Conservation (phyloP, 2,113 vertebrate genomes). For the Aptenodytes patagonicus region DNA sequence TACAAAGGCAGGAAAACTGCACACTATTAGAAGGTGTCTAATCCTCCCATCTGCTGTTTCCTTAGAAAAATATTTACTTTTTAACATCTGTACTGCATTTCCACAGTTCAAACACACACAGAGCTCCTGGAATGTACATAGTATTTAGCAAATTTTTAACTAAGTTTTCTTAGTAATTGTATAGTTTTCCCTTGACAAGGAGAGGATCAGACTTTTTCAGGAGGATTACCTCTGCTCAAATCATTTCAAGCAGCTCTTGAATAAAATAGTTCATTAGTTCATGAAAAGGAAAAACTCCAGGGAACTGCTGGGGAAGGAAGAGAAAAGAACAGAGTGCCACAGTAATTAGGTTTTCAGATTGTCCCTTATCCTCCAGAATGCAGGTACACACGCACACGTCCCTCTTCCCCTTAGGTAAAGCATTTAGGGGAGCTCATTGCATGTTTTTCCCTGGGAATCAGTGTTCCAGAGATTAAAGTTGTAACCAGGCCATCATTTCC, state of each 20-base stretch:
- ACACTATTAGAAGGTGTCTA: constrained; percentile 62
- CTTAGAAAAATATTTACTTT: constrained; percentile 77
- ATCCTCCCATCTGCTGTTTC: constrained; percentile 65
- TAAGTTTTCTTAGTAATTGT: constrained; percentile 73
- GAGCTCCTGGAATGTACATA: constrained; percentile 62
- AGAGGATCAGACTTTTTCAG: constrained; percentile 64
- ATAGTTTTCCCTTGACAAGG: constrained; percentile 66
- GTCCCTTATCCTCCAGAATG: constrained; percentile 35
- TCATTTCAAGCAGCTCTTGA: constrained; percentile 67
- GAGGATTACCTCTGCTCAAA: constrained; percentile 70
- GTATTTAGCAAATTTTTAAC: constrained; percentile 69
- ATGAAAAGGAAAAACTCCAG: constrained; percentile 70
- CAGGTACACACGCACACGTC: constrained; percentile 19
- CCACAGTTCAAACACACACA: constrained; percentile 67
- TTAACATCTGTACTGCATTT: constrained; percentile 74
- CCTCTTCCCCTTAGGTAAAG: constrained; percentile 46
- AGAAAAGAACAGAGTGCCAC: constrained; percentile 39
- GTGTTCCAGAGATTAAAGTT: background rate
- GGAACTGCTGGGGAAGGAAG: constrained; percentile 35
- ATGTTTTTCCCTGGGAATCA: background rate
- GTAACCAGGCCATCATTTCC: background rate
- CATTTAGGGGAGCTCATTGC: constrained; percentile 3
- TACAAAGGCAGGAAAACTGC: constrained; percentile 48
- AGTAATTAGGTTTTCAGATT: constrained; percentile 74
- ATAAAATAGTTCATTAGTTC: constrained; percentile 74